Evolutionary conservation across 2,888 invertebrate genomes (phyloP).

Genomic region (Saturnia japonica): DNA sequence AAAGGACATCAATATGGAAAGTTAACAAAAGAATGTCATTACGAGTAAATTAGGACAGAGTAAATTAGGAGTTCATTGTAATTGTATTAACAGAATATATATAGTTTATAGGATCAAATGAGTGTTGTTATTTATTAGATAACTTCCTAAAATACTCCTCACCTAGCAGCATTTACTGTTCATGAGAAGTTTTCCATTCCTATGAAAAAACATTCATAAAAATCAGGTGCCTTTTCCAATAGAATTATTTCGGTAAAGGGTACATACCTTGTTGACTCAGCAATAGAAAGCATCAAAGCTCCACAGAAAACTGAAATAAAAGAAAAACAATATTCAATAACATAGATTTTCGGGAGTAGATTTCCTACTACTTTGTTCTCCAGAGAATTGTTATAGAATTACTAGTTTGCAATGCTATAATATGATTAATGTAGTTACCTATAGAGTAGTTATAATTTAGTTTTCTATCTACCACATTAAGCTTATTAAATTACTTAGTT

Average conservation of each 20-base stretch:
- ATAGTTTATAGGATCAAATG: too few species aligned
- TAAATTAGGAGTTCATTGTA: too few species aligned
- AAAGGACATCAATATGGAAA: too few species aligned
- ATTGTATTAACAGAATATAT: too few species aligned
- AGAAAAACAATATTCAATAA: constrained; percentile 10
- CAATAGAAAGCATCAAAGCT: constrained; percentile 2
- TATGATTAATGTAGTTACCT: neutral
- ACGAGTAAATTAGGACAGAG: too few species aligned
- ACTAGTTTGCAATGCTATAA: neutral
- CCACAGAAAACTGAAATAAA: constrained; percentile 5
- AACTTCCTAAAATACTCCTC: neutral
- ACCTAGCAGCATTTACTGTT: neutral
- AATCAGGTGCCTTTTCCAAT: neutral
- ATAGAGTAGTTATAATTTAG: neutral
- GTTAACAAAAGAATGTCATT: too few species aligned
- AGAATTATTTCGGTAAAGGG: neutral
- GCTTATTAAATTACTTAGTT: neutral
- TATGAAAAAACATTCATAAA: neutral
- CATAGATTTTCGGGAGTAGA: neutral
- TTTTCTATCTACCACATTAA: neutral
- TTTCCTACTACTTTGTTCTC: neutral
- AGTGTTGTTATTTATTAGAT: neutral
- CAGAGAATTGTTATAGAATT: neutral
- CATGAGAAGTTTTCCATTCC: neutral
- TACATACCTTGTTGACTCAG: constrained; percentile 9